phyloP scores from a whole-genome alignment of 2,888 invertebrate genomes.

The Copidosoma aretas region DNA sequence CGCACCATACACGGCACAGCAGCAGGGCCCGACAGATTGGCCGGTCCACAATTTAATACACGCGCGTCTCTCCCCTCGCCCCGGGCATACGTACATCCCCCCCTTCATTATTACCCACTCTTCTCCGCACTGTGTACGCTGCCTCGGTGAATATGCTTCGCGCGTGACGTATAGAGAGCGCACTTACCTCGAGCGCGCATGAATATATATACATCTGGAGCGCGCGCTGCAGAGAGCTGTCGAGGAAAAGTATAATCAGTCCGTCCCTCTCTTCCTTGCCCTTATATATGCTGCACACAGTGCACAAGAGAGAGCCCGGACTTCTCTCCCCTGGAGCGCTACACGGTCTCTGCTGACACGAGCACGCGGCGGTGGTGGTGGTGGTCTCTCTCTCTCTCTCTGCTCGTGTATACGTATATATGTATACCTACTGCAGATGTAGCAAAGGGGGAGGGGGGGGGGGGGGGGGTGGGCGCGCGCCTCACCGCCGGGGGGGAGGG shows the following conservation, averaged over 20 bases:
- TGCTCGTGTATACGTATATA: too few relatives aligned
- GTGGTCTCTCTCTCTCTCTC: too few relatives aligned
- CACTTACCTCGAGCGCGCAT: background rate
- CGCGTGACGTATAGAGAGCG: background rate
- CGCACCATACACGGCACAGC: constrained; percentile 36
- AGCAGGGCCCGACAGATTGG: constrained; percentile 49
- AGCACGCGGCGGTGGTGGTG: background rate
- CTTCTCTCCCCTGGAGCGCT: too few relatives aligned
- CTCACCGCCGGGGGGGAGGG: constrained; percentile 1
- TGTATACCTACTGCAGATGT: background rate
- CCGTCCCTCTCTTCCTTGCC: background rate
- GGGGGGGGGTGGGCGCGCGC: constrained; percentile 28
- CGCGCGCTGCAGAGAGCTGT: background rate
- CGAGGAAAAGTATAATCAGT: constrained; percentile 8
- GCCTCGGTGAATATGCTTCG: too few relatives aligned
- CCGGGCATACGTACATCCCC: too few relatives aligned
- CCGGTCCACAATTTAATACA: constrained; percentile 56
- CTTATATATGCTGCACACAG: too few relatives aligned
- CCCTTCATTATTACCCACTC: too few relatives aligned
- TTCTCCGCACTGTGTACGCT: background rate
- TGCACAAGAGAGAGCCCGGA: too few relatives aligned
- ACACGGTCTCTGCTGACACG: too few relatives aligned
- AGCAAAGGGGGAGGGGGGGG: background rate
- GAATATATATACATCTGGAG: too few relatives aligned
- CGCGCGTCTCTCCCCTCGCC: constrained; percentile 7